Evolutionary conservation across 2,113 vertebrate genomes (phyloP).

Genomic region (Cryptotis parvus): DNA sequence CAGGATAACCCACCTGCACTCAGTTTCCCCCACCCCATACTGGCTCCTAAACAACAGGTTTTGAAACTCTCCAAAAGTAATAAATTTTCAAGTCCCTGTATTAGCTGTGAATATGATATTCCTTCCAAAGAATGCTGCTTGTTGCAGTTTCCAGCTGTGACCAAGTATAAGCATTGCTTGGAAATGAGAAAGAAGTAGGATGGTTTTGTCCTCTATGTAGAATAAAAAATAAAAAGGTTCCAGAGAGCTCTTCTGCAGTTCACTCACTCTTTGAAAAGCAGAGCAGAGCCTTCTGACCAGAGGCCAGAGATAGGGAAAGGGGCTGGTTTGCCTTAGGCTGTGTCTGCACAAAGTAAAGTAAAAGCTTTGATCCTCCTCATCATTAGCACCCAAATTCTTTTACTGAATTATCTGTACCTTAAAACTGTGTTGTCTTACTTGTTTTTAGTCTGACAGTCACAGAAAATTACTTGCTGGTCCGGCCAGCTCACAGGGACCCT

Average conservation of each 20-base stretch:
- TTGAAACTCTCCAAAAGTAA: neutral
- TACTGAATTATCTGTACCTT: slow-evolving; percentile 1
- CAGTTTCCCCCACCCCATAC: neutral
- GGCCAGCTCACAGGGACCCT: neutral
- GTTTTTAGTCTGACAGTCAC: neutral
- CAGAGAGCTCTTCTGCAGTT: neutral
- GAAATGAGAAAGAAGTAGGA: neutral
- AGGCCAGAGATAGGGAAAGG: neutral
- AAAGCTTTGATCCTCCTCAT: neutral
- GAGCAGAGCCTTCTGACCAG: neutral
- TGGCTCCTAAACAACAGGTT: neutral
- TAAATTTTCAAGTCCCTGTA: neutral
- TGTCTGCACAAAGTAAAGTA: neutral
- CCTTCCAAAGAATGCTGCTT: slow-evolving; percentile 17
- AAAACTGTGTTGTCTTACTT: slow-evolving; percentile 30
- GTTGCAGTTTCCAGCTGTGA: slow-evolving; percentile 10
- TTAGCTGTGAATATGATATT: neutral
- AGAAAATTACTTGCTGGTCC: slow-evolving; percentile 2
- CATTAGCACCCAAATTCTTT: neutral
- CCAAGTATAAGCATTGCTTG: neutral
- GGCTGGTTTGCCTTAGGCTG: neutral
- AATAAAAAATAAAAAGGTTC: neutral
- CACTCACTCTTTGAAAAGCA: neutral
- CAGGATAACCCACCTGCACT: slow-evolving; percentile 11
- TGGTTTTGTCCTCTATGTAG: neutral